Percentiles rank a stretch among this genome's conserved stretches.
phyloP scores from a whole-genome alignment of 2,113 vertebrate species.

The Etia nguti region DNA sequence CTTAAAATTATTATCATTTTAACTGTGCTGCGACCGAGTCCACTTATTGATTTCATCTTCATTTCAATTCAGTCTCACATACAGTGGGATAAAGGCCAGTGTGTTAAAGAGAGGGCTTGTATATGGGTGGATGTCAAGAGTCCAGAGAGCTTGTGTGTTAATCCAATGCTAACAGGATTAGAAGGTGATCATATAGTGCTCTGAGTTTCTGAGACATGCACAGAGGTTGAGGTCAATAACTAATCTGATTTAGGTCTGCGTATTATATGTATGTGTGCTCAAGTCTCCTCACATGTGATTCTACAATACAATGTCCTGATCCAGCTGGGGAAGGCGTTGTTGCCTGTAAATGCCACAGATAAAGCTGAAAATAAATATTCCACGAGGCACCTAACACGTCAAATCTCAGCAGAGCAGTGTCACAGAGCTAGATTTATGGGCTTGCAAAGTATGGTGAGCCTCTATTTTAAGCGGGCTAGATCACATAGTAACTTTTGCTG shows the following conservation, averaged over 20 bases:
- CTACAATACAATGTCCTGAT: background rate
- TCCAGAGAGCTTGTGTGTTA: slow-evolving; percentile 26
- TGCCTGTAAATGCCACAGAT: background rate
- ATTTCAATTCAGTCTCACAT: background rate
- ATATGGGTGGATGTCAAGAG: background rate
- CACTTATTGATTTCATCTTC: background rate
- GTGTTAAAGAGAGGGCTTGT: background rate
- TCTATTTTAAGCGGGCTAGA: background rate
- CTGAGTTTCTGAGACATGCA: background rate
- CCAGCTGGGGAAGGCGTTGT: background rate
- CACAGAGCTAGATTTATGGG: background rate
- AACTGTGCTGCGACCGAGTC: background rate
- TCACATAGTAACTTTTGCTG: background rate
- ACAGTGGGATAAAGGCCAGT: background rate
- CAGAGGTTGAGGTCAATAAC: background rate
- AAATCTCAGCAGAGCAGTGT: background rate
- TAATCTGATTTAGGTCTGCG: slow-evolving; percentile 30
- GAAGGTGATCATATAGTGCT: slow-evolving; percentile 40
- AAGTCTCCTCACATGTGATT: background rate
- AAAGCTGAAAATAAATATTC: background rate
- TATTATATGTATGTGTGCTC: background rate
- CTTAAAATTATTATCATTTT: background rate
- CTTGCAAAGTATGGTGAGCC: background rate
- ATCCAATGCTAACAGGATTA: slow-evolving; percentile 55
- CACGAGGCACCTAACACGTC: background rate